Base-by-base conservation (phyloP, 2,113 vertebrate species). In the Cololabis saira region DNA sequence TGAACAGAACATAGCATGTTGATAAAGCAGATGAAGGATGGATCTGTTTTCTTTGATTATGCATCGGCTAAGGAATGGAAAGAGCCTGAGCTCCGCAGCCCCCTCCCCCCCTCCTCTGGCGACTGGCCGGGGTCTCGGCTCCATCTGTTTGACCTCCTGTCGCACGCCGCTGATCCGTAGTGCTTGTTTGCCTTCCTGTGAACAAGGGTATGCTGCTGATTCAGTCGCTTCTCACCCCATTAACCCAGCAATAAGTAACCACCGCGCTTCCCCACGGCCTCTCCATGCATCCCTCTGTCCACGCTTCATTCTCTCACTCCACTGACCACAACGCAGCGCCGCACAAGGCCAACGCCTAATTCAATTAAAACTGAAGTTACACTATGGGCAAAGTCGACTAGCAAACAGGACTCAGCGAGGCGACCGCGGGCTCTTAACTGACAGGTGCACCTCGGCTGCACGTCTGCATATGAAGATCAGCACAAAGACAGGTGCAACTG, bases 191-290 rank as follows among this genome's bases (percentile, higher is more conserved):
- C 69, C 79, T 91, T 89, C 90, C 87, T 87, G 83, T 86, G 85
- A 71, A 90, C 77, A 72, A 85, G 79, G 85, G 81, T 86, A 88
- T 79, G 85, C 69, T 92, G 92, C 92, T 93, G 92, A 93, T 90
- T 92, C 92, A 92, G 91, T 67, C 52, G 50, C 80, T 91, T 92
- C 85, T 88, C 90, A 90, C 91, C 83, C 82, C 92, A 93, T 92
- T 93, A 93, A 90, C 88, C 91, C 78, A 86, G 88, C 87, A 93
- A 93, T 93, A 89, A 93, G 92, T 93, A 93, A 93, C 92, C 84
- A 91, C 92, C 84, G 91, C 78, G 76, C 85, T 83, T 86, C 73
- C 91, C 79, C 57, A 41, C 12, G 22, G 59, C 83, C 71, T 68
- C 76, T 61, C 33, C 60, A 27, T 74, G 67, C 78, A 68, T 78